These are phyloP conservation scores for Liopterus haemorrhoidalis DNA, from an alignment of 2,888 invertebrate species.

Conservation along the genomic window DNA sequence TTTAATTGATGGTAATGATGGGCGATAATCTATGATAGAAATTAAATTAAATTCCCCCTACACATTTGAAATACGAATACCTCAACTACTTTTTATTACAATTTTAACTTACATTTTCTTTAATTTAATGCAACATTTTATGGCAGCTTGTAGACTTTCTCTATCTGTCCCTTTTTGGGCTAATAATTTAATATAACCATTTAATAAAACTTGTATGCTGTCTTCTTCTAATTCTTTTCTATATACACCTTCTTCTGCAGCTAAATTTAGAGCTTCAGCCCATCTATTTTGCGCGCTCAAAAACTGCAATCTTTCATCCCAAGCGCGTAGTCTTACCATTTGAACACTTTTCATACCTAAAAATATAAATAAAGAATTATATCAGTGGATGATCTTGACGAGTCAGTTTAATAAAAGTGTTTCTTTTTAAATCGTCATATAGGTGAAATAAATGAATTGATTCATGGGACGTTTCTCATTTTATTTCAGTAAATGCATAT, in stretches of 20 bases:
- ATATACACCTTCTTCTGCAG: slow-evolving; percentile 49
- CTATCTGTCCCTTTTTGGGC: slow-evolving; percentile 43
- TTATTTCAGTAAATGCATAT: too few species aligned
- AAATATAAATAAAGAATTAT: slow-evolving; percentile 64
- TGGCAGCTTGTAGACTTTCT: slow-evolving; percentile 46
- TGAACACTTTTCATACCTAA: slow-evolving; percentile 60
- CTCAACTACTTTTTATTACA: slow-evolving; percentile 40
- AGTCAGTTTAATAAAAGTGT: too few species aligned
- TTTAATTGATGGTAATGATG: neutral
- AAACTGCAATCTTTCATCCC: slow-evolving; percentile 62
- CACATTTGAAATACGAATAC: slow-evolving; percentile 24
- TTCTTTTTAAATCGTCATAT: too few species aligned
- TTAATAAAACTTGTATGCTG: slow-evolving; percentile 33
- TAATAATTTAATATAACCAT: slow-evolving; percentile 47
- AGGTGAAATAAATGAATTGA: too few species aligned
- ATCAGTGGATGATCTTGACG: too few species aligned
- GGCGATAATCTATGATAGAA: neutral
- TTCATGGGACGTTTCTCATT: too few species aligned
- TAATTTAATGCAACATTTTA: slow-evolving; percentile 47
- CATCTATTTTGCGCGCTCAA: slow-evolving; percentile 54
- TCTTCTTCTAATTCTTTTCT: slow-evolving; percentile 38
- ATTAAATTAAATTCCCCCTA: neutral
- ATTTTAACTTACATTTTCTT: slow-evolving; percentile 48
- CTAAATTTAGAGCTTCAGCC: slow-evolving; percentile 53
- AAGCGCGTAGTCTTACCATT: slow-evolving; percentile 56